Conservation (phyloP, 2,113 vertebrate genomes). For the Pygoscelis adeliae region DNA sequence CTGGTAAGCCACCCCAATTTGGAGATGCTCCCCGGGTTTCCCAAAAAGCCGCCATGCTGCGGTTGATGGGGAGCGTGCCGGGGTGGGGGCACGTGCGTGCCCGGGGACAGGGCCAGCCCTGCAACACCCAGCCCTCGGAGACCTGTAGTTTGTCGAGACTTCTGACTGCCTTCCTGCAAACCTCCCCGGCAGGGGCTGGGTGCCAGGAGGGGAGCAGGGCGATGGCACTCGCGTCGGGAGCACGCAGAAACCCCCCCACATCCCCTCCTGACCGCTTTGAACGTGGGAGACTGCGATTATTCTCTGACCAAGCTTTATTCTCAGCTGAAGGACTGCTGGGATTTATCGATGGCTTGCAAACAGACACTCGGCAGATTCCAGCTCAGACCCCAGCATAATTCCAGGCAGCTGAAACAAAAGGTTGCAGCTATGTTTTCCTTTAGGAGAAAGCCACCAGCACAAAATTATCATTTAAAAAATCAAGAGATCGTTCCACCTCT, state of each 20-base stretch:
- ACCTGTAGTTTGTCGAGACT: not conserved
- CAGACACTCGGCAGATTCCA: not conserved
- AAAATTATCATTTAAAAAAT: not conserved
- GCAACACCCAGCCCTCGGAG: not conserved
- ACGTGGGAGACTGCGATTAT: constrained; percentile 35
- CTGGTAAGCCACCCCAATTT: not conserved
- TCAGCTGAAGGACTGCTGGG: constrained; percentile 1
- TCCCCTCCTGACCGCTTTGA: not conserved
- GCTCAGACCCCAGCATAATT: not conserved
- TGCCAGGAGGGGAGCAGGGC: not conserved
- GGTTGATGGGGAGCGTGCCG: not conserved
- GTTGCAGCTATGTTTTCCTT: not conserved
- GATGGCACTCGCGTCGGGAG: not conserved
- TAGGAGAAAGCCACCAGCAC: not conserved
- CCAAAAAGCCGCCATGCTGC: not conserved
- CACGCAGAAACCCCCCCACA: not conserved
- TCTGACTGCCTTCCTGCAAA: not conserved
- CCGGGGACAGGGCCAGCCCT: not conserved
- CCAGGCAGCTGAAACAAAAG: constrained; percentile 48
- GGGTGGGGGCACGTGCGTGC: not conserved
- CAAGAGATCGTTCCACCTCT: not conserved
- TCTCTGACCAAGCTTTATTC: constrained; percentile 13
- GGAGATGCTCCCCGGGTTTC: not conserved
- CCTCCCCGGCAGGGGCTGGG: not conserved
- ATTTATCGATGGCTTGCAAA: not conserved